Conservation (phyloP, 2,113 vertebrate species). For the Peromyscus maniculatus region DNA sequence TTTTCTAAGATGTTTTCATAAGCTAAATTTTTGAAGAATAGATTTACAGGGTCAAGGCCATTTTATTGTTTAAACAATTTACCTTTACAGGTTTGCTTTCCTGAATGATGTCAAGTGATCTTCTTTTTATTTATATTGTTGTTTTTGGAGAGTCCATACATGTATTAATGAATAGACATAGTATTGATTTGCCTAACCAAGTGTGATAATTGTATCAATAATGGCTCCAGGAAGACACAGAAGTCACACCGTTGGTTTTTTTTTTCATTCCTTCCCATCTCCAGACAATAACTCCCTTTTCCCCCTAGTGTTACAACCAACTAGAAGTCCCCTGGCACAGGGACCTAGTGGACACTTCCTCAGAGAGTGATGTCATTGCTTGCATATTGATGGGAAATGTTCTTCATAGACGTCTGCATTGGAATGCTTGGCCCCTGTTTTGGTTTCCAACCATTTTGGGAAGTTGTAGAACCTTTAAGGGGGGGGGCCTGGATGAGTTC, state of each 20-base stretch:
- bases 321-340: not conserved
- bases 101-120: not conserved
- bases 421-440: not conserved
- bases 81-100: conserved; percentile 34
- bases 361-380: not conserved
- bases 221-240: not conserved
- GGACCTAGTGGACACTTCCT: not conserved
- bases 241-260: not conserved
- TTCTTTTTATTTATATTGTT: not conserved
- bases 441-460: not conserved
- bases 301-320: not conserved
- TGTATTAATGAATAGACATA: not conserved
- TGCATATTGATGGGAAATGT: not conserved
- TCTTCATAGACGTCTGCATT: not conserved
- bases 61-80: conserved; percentile 1
- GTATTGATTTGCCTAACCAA: not conserved
- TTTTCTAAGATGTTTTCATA: not conserved
- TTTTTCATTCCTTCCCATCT: not conserved
- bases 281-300: not conserved
- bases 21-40: conserved; percentile 4
- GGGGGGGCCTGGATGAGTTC: not conserved
- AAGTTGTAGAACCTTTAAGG: not conserved
- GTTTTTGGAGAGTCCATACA: conserved; percentile 1
- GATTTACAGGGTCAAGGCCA: not conserved
- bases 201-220: not conserved